Evolutionary conservation across 2,888 invertebrate species (phyloP), one percentile per base, ranked within the genome.

Genomic region (Netelia virgata): DNA sequence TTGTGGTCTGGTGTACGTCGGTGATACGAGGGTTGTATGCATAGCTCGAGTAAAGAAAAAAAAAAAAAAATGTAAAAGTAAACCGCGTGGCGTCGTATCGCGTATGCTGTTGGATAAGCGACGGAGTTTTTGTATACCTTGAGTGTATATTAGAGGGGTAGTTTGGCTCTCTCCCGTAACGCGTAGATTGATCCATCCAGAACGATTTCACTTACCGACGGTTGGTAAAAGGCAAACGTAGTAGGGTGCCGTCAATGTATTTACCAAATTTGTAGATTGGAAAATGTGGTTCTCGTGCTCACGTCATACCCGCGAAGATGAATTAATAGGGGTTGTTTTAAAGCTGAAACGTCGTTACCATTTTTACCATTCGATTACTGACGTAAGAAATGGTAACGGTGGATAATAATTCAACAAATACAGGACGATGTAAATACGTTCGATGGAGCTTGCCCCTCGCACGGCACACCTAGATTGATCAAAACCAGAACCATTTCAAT

Each of bases 1-100:
- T 88, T 87, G 86, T 86, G 83, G 63, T 53, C 18, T 18, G 23
- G 28, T 20, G 47, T 75, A 43, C 36, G 57, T 74, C n/a, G 47
- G 36, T 63, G 41, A 41, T 59, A 47, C 57, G 72, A 57, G 20
- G 68, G 66, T 18, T 68, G 18, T 53, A 10, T 28, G 57, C 18
- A 18, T 18, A 57, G 18, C 16, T 20, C 57, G 16, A 36, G 8
- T 57, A 18, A 57, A 57, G 57, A 57, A 57, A 20, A 16, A 57
- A 18, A 18, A 57, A 50, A n/a, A 50, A 3, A 3, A 11, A n/a
- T n/a, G 14, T 1, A 18, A 57, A 36, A 36, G 36, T 36, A 36
- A 36, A 36, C 36, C 16, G 20, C 10, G 57, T 18, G 10, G n/a
- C 10, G n/a, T 5, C 18, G 18, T 57, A 18, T 57, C 2, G 9